Percentiles rank a stretch among this genome's conserved stretches.
These are phyloP conservation scores for Cavia porcellus DNA, from an alignment of 2,113 vertebrate species.

Conservation along the genomic window DNA sequence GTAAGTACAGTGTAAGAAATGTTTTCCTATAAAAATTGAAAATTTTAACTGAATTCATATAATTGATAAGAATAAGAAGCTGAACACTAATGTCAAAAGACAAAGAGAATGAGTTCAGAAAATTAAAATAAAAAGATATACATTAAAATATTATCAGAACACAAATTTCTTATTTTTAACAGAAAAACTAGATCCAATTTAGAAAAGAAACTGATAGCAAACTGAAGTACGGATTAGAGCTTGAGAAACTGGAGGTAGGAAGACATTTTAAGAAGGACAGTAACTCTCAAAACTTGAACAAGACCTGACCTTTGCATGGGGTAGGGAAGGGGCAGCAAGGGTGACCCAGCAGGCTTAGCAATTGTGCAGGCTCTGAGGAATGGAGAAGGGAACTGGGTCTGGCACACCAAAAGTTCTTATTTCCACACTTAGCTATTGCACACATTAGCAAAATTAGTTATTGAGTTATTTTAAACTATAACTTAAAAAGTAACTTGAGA, in stretches of 20 bases:
- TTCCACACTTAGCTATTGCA: neutral
- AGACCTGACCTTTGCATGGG: neutral
- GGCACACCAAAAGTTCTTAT: neutral
- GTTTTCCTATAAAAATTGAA: neutral
- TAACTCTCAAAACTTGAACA: neutral
- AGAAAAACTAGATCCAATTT: slow-evolving; percentile 27
- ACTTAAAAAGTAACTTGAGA: neutral
- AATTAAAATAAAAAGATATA: neutral
- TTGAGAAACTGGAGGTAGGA: neutral
- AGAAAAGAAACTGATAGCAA: slow-evolving; percentile 1
- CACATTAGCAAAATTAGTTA: neutral
- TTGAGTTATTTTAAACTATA: slow-evolving; percentile 23
- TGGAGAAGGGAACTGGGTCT: neutral
- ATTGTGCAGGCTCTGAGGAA: neutral
- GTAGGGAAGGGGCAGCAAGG: neutral
- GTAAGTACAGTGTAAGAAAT: neutral
- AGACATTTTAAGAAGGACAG: neutral
- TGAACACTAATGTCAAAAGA: slow-evolving; percentile 5
- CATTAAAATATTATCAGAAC: slow-evolving; percentile 31
- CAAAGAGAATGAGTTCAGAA: slow-evolving; percentile 9
- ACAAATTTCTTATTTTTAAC: slow-evolving; percentile 47
- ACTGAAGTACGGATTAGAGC: neutral
- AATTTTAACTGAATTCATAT: slow-evolving; percentile 14
- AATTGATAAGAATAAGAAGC: neutral
- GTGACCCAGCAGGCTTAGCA: neutral